These are phyloP conservation scores for Drosophila hydei DNA, from an alignment of 1,140 invertebrate species.

Conservation along the genomic window DNA sequence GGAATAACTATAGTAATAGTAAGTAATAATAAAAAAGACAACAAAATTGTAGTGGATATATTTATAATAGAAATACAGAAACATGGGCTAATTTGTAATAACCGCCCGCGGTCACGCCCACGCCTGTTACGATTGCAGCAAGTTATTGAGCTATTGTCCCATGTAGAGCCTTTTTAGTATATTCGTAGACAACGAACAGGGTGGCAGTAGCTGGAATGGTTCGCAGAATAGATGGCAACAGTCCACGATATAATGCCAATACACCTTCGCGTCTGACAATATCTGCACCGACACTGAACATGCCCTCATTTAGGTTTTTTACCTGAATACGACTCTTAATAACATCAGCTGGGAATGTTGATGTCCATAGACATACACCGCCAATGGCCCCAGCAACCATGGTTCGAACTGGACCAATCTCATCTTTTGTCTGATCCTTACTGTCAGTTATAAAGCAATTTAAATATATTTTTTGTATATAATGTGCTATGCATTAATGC, in stretches of 20 bases:
- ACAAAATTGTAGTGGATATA: constrained; percentile 1
- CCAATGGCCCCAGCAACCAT: constrained; percentile 96
- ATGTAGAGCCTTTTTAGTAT: constrained; percentile 92
- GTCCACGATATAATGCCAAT: constrained; percentile 94
- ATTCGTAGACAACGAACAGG: constrained; percentile 97
- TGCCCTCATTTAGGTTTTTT: constrained; percentile 88
- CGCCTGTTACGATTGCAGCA: constrained; percentile 1
- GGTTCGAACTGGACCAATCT: constrained; percentile 91
- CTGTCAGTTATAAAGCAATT: constrained; percentile 70
- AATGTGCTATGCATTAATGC: no score
- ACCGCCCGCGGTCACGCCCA: constrained; percentile 44
- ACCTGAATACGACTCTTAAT: constrained; percentile 98
- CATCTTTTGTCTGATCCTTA: constrained; percentile 88
- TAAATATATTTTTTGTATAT: not conserved
- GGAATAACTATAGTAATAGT: not conserved
- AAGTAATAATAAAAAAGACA: constrained; percentile 22
- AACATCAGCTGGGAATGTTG: constrained; percentile 98
- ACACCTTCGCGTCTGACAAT: constrained; percentile 93
- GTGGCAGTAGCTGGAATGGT: constrained; percentile 98
- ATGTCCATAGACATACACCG: constrained; percentile 94
- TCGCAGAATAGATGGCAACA: constrained; percentile 95
- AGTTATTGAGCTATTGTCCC: constrained; percentile 34
- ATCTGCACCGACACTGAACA: constrained; percentile 88
- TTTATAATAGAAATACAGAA: constrained; percentile 16
- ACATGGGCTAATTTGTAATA: constrained; percentile 22